phyloP scores from a whole-genome alignment of 2,797 vertebrate species.

The Australoheros facetus region DNA sequence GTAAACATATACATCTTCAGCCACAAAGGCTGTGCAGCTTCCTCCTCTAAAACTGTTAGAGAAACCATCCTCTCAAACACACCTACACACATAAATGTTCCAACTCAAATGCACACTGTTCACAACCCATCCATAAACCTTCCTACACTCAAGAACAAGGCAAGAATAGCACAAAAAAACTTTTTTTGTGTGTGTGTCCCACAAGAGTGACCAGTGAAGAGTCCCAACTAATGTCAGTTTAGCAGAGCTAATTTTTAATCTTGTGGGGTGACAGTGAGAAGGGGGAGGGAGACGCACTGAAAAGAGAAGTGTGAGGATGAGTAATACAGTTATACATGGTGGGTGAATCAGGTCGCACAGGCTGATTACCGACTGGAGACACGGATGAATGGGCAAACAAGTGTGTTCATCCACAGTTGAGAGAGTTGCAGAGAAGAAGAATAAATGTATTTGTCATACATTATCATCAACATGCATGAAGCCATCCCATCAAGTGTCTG shows the following conservation, averaged over 20 bases:
- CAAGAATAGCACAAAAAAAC: slow-evolving; percentile 16
- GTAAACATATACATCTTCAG: not conserved
- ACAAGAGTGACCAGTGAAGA: slow-evolving; percentile 24
- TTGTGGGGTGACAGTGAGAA: not conserved
- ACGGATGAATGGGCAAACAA: slow-evolving; percentile 46
- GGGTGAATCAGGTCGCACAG: slow-evolving; percentile 44
- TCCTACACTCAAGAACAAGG: slow-evolving; percentile 42
- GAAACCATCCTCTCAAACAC: slow-evolving; percentile 5
- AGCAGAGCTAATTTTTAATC: slow-evolving; percentile 35
- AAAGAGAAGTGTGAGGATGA: slow-evolving; percentile 63
- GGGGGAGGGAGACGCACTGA: slow-evolving; percentile 17
- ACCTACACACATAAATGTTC: slow-evolving; percentile 21
- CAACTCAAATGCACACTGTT: slow-evolving; percentile 19
- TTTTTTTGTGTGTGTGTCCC: not conserved
- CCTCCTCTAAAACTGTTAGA: slow-evolving; percentile 18
- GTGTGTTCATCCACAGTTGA: slow-evolving; percentile 40
- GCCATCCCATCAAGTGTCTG: slow-evolving; percentile 56
- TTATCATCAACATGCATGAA: slow-evolving; percentile 34
- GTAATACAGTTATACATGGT: slow-evolving; percentile 59
- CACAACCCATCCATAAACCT: slow-evolving; percentile 31
- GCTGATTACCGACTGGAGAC: slow-evolving; percentile 44
- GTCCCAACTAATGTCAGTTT: not conserved
- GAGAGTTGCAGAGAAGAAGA: slow-evolving; percentile 6
- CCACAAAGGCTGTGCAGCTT: slow-evolving; percentile 8
- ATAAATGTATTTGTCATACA: slow-evolving; percentile 18